Base-by-base conservation (phyloP, 2,113 vertebrate species). In the Entelurus aequoreus region DNA sequence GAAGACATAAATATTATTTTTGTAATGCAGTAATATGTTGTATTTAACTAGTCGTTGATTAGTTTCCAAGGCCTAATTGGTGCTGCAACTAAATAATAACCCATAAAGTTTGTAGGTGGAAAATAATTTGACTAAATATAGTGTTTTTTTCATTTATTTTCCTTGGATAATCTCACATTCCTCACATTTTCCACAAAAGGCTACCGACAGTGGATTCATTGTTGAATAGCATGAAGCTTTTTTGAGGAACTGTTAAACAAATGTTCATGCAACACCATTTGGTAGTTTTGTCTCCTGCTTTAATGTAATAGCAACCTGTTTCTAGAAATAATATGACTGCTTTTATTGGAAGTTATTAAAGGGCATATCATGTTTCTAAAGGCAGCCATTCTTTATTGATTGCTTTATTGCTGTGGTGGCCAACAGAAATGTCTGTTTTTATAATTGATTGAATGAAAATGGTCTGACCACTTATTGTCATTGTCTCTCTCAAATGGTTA, bases 391-490 rank as follows among this genome's bases (percentile, higher is more conserved):
- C 44, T 65, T 72, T 74, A 80, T 72, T 76, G 69, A 85, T 82
- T 76, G 54, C 35, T 50, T 54, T 75, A 77, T 63, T 68, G 70
- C 69, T 66, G 68, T 62, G 72, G 40, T 68, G 74, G 61, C 35
- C 21, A 70, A 67, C 44, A 56, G 46, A 68, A 74, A 64, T 81
- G 74, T 81, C 79, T 88, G 81, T 69, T 85, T 86, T 72, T 71
- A 85, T 84, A 82, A 85, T 78, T 57, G 59, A 68, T 65, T 63
- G 65, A 74, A 71, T 66, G 68, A 80, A 54, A 64, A 68, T 28
- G 52, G 49, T 60, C 63, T 57, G 56, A 28, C 53, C 3, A 56
- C 68, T 37, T 60, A 77, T 36, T 79, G 67, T 79, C 71, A 55
- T 53, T 62, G 42, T 49, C 63, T 74, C 60, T 37, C 13, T 69